These are phyloP conservation scores for Drymodes brunneopygia DNA, from an alignment of 2,113 vertebrate species.

Conservation along the genomic window DNA sequence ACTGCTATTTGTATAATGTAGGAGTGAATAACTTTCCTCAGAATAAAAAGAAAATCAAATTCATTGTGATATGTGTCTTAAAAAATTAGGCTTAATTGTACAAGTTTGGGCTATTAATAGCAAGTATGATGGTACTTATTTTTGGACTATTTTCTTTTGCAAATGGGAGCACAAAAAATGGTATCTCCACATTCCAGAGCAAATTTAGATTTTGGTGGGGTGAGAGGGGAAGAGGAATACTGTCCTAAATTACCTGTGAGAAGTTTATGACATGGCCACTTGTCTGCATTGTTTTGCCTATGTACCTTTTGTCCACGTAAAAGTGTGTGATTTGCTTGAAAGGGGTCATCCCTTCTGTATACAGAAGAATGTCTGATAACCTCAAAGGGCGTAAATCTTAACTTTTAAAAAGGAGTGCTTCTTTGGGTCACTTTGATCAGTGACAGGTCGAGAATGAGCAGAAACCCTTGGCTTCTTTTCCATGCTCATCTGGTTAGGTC, in stretches of 20 bases:
- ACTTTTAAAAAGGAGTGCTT: constrained; percentile 78
- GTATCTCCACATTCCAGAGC: neutral
- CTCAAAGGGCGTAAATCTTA: constrained; percentile 68
- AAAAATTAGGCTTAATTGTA: neutral
- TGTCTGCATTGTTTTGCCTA: constrained; percentile 39
- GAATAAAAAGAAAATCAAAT: neutral
- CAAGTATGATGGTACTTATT: neutral
- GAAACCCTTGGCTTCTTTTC: constrained; percentile 72
- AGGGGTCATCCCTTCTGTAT: constrained; percentile 43
- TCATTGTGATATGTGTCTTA: neutral
- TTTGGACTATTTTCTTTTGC: neutral
- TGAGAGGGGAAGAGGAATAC: neutral
- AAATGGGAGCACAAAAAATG: neutral
- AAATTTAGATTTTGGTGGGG: constrained; percentile 4
- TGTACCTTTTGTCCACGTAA: constrained; percentile 24
- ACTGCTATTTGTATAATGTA: neutral
- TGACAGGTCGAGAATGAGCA: constrained; percentile 87
- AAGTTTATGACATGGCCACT: constrained; percentile 43
- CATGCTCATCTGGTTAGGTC: constrained; percentile 55
- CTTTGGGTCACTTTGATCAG: constrained; percentile 85
- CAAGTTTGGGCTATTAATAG: neutral
- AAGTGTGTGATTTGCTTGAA: constrained; percentile 50
- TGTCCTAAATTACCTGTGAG: constrained; percentile 44
- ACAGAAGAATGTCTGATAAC: constrained; percentile 70
- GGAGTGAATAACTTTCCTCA: neutral